Evolutionary conservation across 2,113 vertebrate species (phyloP).

Genomic region (Leuciscus idus): DNA sequence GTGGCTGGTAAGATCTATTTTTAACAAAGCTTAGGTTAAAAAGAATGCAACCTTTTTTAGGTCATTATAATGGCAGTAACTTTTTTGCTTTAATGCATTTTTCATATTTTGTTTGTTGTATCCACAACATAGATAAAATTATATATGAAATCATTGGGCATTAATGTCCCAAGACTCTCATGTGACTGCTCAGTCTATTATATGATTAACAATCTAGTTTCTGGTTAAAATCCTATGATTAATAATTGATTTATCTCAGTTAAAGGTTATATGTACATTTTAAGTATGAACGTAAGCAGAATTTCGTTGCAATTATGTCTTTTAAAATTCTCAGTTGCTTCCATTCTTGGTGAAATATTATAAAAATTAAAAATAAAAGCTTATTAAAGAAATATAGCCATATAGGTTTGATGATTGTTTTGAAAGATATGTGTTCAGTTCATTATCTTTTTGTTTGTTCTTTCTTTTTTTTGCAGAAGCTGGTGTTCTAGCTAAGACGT

Average conservation of each 20-base stretch:
- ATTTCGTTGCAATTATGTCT: neutral
- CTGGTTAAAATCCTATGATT: slow-evolving; percentile 1
- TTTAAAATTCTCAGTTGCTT: neutral
- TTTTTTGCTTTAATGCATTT: neutral
- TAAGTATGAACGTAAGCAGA: neutral
- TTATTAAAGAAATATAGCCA: neutral
- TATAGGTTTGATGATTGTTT: neutral
- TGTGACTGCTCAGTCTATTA: neutral
- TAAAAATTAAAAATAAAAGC: neutral
- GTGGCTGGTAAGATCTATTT: neutral
- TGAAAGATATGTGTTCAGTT: neutral
- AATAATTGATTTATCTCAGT: neutral
- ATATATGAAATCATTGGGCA: neutral
- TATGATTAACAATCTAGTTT: slow-evolving; percentile 2
- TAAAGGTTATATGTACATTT: neutral
- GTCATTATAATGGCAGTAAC: neutral
- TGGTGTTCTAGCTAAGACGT: slow-evolving; percentile 83
- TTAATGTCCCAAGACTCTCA: neutral
- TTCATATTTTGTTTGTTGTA: neutral
- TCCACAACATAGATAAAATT: neutral
- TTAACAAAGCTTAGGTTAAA: neutral
- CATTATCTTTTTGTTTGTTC: neutral
- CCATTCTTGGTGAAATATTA: neutral
- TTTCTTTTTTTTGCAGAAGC: slow-evolving; percentile 76
- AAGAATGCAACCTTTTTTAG: neutral